These are phyloP conservation scores for Cladopsammia gracilis DNA, from an alignment of 64 coral and sea anemone species.

Conservation along the genomic window DNA sequence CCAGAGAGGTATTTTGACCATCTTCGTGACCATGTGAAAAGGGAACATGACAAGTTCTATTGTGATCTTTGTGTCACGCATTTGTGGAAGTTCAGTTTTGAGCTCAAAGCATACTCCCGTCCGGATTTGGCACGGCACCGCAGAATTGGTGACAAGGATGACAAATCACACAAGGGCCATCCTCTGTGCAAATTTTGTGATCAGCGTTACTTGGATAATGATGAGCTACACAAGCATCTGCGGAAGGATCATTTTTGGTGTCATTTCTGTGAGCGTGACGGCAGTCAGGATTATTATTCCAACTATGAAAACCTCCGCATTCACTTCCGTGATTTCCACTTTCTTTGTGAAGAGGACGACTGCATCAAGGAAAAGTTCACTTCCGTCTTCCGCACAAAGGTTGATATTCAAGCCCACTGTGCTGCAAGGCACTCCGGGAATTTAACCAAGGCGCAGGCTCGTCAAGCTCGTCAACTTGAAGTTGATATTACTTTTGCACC, in stretches of 20 bases:
- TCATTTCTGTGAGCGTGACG: constrained; percentile 97
- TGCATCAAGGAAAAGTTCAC: constrained; percentile 88
- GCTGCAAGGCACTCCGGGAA: constrained; percentile 82
- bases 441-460: constrained; percentile 93
- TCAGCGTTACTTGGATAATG: constrained; percentile 87
- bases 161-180: constrained; percentile 93
- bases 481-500: constrained; percentile 83
- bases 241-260: constrained; percentile 96
- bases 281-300: constrained; percentile 84
- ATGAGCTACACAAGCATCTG: constrained; percentile 87
- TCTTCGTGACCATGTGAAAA: constrained; percentile 82
- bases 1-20: constrained; percentile 46
- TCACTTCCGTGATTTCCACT: constrained; percentile 85
- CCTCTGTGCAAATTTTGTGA: constrained; percentile 94
- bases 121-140: constrained; percentile 83
- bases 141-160: constrained; percentile 83
- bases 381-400: constrained; percentile 89
- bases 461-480: constrained; percentile 92
- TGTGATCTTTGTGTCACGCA: constrained; percentile 90
- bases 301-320: constrained; percentile 79
- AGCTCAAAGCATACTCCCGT: constrained; percentile 80
- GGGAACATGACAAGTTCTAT: constrained; percentile 68
- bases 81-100: constrained; percentile 83
- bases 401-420: constrained; percentile 95
- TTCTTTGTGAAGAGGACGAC: constrained; percentile 95